Conservation (phyloP, 2,113 vertebrate genomes). For the Mormoops blainvillei region DNA sequence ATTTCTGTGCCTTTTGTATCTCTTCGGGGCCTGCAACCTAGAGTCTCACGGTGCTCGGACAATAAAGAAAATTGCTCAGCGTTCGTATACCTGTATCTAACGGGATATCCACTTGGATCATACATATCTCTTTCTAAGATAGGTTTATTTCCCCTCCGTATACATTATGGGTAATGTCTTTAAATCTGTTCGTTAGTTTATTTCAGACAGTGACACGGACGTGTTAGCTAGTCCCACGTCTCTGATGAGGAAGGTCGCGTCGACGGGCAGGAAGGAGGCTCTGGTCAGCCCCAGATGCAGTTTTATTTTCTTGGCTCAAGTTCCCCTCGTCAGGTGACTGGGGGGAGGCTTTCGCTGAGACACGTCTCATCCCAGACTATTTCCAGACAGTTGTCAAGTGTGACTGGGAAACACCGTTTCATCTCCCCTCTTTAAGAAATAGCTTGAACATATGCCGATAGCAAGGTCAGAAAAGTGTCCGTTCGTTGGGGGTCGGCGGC, state of each 20-base stretch:
- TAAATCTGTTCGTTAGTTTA: neutral
- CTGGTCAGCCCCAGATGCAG: neutral
- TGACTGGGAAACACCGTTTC: conserved; percentile 7
- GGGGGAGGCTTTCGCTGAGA: neutral
- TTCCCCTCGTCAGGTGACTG: neutral
- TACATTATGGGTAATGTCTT: no score
- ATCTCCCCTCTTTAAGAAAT: neutral
- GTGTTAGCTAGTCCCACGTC: neutral
- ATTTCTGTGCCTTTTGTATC: neutral
- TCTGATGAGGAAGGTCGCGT: neutral
- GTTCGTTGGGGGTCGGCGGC: neutral
- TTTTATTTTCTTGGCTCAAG: conserved; percentile 38
- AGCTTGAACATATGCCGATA: neutral
- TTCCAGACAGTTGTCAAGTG: neutral
- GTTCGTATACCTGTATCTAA: neutral
- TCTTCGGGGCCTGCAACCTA: neutral
- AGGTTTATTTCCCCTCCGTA: neutral
- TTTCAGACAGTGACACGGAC: neutral
- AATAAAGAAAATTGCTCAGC: neutral
- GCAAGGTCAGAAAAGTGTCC: neutral
- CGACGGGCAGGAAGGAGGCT: neutral
- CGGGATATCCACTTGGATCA: no score
- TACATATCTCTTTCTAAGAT: neutral
- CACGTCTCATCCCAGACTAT: neutral
- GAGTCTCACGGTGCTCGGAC: neutral